Evolutionary conservation across 2,888 invertebrate genomes (phyloP).

Genomic region (Abscondita cerata): DNA sequence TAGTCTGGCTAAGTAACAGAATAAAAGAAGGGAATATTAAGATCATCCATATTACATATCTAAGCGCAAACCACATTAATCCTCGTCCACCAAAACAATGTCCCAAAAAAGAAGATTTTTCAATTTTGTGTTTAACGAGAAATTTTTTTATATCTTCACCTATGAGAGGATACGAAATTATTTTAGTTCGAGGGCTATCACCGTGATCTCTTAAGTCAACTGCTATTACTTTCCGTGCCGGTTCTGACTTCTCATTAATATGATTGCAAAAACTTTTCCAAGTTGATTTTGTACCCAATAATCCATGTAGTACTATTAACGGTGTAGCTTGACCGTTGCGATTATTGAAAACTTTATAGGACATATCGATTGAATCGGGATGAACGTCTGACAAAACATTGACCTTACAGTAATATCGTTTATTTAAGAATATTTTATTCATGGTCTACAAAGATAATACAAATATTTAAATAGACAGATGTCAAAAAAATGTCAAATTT

Average conservation of each 20-base stretch:
- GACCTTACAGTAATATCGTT: no score
- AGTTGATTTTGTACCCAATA: slow-evolving; percentile 86
- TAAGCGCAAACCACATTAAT: slow-evolving; percentile 83
- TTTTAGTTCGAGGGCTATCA: slow-evolving; percentile 81
- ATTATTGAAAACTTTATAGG: neutral
- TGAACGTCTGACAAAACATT: no score
- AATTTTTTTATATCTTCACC: slow-evolving; percentile 75
- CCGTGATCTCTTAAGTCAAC: slow-evolving; percentile 96
- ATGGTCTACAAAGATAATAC: no score
- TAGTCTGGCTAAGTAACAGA: slow-evolving; percentile 58
- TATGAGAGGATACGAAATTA: slow-evolving; percentile 78
- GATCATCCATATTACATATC: slow-evolving; percentile 64
- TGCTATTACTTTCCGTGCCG: slow-evolving; percentile 75
- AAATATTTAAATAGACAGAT: no score
- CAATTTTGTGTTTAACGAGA: slow-evolving; percentile 67
- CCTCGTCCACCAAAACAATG: slow-evolving; percentile 96
- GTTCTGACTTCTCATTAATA: slow-evolving; percentile 67
- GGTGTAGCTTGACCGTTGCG: slow-evolving; percentile 57
- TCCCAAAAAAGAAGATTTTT: slow-evolving; percentile 76
- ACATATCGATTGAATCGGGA: no score
- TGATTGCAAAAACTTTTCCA: slow-evolving; percentile 84
- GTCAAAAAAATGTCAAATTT: no score
- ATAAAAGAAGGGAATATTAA: slow-evolving; percentile 2
- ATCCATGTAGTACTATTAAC: slow-evolving; percentile 83
- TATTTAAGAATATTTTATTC: no score